Conservation (phyloP, 2,888 invertebrate genomes). For the Blastobasis lacticolella region DNA sequence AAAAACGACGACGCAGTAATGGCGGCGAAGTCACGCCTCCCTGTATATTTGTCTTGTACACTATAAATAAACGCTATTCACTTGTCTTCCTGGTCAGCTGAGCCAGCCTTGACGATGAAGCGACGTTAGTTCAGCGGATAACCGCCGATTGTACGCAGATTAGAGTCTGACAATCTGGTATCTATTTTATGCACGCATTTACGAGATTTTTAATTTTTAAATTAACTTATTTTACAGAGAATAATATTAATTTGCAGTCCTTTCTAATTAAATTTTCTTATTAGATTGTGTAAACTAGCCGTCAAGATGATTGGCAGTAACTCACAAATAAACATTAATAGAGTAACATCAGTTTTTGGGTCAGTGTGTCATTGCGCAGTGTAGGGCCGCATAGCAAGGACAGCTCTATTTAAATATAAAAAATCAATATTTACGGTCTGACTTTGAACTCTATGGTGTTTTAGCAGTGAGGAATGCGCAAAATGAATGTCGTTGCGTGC, state of each 20-base stretch:
- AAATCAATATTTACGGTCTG: background rate
- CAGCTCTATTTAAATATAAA: slow-evolving; percentile 1
- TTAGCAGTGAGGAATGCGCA: too few species aligned
- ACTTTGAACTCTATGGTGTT: background rate
- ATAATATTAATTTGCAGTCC: background rate
- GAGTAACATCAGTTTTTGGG: slow-evolving; percentile 16
- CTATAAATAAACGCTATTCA: slow-evolving; percentile 41
- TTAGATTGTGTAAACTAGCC: background rate
- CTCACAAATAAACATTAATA: slow-evolving; percentile 20
- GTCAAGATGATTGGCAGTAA: slow-evolving; percentile 4
- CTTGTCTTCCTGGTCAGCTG: slow-evolving; percentile 48
- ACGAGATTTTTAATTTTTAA: background rate
- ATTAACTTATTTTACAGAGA: background rate
- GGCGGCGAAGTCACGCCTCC: slow-evolving; percentile 26
- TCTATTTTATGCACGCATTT: too few species aligned
- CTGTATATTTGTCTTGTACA: slow-evolving; percentile 7
- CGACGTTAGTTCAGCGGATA: slow-evolving; percentile 11
- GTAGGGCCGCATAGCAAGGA: slow-evolving; percentile 19
- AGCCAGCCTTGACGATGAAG: slow-evolving; percentile 31
- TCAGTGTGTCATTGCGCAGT: slow-evolving; percentile 17
- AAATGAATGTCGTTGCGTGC: too few species aligned
- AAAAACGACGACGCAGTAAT: slow-evolving; percentile 26
- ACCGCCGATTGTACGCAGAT: background rate
- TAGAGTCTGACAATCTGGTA: too few species aligned
- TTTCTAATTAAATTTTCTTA: background rate